A percentile compares a stretch with the other conserved stretches of the same genome.
Conservation (phyloP, 2,113 vertebrate species). For the Charadrius vociferus region DNA sequence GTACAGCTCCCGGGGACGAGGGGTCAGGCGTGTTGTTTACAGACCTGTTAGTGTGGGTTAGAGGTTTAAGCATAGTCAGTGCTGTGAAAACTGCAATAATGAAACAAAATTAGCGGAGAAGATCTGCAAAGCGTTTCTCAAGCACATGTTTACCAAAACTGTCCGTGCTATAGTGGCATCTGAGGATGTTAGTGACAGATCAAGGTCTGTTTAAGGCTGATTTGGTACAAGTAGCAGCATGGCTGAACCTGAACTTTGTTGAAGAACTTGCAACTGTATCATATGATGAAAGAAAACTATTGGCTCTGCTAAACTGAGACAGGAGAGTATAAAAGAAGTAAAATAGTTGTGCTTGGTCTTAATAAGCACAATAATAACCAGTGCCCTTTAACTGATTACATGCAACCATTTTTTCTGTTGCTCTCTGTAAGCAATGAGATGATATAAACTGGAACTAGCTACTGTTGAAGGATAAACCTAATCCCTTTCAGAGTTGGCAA, state of each 20-base stretch:
- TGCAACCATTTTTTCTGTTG: neutral
- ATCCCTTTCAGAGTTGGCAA: neutral
- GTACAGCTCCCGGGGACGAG: fast-evolving
- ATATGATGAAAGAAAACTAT: neutral
- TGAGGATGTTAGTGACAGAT: neutral
- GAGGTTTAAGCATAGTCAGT: neutral
- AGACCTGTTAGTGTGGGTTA: neutral
- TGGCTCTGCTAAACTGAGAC: neutral
- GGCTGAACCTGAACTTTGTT: neutral
- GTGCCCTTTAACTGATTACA: neutral
- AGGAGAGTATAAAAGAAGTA: neutral
- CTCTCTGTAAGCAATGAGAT: neutral
- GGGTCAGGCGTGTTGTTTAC: fast-evolving
- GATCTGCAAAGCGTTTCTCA: neutral
- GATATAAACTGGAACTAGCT: neutral
- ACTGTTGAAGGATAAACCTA: neutral
- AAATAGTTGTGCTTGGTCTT: neutral
- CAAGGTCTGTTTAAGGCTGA: neutral
- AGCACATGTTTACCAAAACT: neutral
- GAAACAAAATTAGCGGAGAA: neutral
- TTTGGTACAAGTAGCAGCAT: fast-evolving
- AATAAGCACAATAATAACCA: neutral
- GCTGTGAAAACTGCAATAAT: neutral
- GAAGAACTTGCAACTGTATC: neutral
- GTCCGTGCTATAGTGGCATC: neutral